phyloP scores from a whole-genome alignment of 2,113 vertebrate species.

The Calidris pugnax region DNA sequence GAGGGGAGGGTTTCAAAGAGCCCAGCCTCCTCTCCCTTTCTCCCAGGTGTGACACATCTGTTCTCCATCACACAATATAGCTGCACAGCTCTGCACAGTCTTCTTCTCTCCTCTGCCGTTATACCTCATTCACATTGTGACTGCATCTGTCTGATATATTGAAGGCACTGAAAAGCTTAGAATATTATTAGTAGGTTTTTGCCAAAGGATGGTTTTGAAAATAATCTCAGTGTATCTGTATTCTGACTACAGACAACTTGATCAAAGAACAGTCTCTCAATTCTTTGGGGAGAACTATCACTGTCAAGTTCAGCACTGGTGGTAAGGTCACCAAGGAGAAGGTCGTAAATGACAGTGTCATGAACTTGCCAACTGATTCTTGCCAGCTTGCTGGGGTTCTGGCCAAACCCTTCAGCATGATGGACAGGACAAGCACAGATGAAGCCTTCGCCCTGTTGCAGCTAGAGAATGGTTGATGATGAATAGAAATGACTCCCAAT shows the following conservation, averaged over 20 bases:
- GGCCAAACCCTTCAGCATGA: background rate
- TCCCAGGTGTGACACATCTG: background rate
- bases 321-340: background rate
- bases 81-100: background rate
- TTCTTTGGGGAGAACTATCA: background rate
- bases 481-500: background rate
- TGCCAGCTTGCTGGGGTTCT: background rate
- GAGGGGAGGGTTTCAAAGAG: background rate
- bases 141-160: background rate
- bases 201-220: background rate
- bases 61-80: background rate
- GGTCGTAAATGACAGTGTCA: constrained; percentile 51
- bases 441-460: background rate
- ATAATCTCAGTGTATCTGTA: background rate
- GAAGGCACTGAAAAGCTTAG: background rate
- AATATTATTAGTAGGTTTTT: background rate
- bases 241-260: background rate
- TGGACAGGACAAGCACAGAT: background rate
- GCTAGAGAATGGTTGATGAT: background rate
- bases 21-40: background rate
- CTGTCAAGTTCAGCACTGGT: background rate
- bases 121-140: background rate
- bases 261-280: background rate
- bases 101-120: background rate
- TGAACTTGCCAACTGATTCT: constrained; percentile 43